Evolutionary conservation across 2,113 vertebrate genomes (phyloP).

Genomic region (Corythornis madagascariensis): DNA sequence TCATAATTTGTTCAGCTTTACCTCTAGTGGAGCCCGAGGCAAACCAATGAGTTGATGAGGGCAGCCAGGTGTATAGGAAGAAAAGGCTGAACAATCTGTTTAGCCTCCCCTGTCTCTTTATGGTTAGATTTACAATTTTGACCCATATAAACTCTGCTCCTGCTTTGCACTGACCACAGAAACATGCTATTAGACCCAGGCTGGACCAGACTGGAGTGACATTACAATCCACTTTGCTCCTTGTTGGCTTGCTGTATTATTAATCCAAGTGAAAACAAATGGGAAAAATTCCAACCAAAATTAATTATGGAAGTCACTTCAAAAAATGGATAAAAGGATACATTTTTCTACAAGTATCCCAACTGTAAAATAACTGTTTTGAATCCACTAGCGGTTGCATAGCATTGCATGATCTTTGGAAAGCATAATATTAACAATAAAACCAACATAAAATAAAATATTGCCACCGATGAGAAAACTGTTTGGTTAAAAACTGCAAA

Average conservation of each 20-base stretch:
- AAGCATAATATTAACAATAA: background rate
- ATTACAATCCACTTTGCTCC: background rate
- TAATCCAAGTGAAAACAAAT: background rate
- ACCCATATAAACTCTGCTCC: background rate
- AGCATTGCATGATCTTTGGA: background rate
- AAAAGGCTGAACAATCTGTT: background rate
- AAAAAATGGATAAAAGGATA: background rate
- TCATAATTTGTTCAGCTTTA: constrained; percentile 1
- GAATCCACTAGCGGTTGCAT: constrained; percentile 17
- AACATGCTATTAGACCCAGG: background rate
- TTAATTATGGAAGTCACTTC: background rate
- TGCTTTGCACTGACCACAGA: background rate
- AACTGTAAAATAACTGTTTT: background rate
- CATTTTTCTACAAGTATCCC: background rate
- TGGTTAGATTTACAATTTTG: background rate
- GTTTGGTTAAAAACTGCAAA: constrained; percentile 40
- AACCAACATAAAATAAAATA: constrained; percentile 64
- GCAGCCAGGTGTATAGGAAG: background rate
- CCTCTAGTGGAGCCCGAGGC: background rate
- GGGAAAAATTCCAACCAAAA: background rate
- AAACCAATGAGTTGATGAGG: background rate
- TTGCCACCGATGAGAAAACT: constrained; percentile 63
- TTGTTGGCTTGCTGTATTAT: background rate
- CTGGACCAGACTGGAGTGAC: background rate
- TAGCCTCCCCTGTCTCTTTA: background rate